Evolutionary conservation across 92 coral and sea anemone genomes (phyloP).

Genomic region (Epizoanthus illoricatus): DNA sequence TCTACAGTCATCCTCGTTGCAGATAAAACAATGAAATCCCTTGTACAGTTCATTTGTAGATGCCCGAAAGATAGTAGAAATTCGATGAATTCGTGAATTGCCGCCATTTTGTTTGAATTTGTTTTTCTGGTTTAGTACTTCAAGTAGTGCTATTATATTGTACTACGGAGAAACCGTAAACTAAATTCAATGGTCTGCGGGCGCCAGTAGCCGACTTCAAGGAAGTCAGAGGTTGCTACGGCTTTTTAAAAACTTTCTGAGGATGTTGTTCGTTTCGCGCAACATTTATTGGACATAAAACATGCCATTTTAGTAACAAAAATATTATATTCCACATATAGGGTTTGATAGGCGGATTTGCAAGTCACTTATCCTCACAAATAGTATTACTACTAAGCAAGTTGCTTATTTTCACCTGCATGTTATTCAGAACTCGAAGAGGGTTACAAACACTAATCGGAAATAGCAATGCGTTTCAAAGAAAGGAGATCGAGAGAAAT

Average conservation of each 20-base stretch:
- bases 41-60: conserved; percentile 61
- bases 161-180: not conserved
- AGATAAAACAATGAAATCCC: conserved; percentile 69
- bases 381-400: no score
- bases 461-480: no score
- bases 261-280: not conserved
- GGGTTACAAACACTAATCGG: no score
- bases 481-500: no score
- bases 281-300: conserved; percentile 34
- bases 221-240: conserved; percentile 1
- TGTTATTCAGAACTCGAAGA: no score
- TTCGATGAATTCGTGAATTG: conserved; percentile 71
- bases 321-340: no score
- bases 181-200: not conserved
- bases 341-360: no score
- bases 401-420: no score
- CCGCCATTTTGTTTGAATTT: conserved; percentile 88
- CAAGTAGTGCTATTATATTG: no score
- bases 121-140: not conserved
- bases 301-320: conserved; percentile 33
- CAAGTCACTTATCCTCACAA: no score
- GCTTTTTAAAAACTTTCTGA: not conserved
- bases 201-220: not conserved
- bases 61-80: conserved; percentile 48
- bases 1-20: conserved; percentile 70